Evolutionary conservation across 1,140 invertebrate species (phyloP).

Genomic region (Coboldia fuscipes): DNA sequence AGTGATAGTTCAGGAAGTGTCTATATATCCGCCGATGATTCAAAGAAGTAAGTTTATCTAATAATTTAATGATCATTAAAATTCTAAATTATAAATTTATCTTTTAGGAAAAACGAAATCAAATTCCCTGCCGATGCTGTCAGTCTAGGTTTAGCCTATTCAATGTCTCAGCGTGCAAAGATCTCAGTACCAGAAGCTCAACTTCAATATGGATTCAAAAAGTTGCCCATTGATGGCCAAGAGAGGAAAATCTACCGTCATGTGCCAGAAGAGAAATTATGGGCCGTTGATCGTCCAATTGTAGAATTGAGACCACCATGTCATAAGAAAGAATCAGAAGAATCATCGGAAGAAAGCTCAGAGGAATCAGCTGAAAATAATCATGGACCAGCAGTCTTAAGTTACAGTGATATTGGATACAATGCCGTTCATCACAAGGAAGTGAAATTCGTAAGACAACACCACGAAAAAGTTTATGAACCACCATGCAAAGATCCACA

Average conservation of each 20-base stretch:
- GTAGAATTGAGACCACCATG: conserved; percentile 17
- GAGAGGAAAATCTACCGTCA: conserved; percentile 10
- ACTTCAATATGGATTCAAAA: conserved; percentile 20
- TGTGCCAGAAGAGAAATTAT: conserved; percentile 23
- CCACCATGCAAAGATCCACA: too few species aligned
- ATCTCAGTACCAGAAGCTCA: conserved; percentile 20
- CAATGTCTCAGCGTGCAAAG: conserved; percentile 12
- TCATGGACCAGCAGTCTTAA: neutral
- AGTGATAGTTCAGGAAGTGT: too few species aligned
- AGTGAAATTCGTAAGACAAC: too few species aligned
- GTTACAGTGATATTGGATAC: neutral
- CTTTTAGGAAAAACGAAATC: too few species aligned
- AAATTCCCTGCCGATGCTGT: conserved; percentile 21
- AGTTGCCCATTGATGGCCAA: conserved; percentile 14
- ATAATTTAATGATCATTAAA: too few species aligned
- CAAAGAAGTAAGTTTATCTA: too few species aligned
- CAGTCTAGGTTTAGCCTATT: conserved; percentile 20
- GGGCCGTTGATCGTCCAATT: conserved; percentile 20
- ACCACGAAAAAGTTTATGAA: too few species aligned
- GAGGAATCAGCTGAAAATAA: conserved; percentile 4
- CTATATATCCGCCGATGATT: too few species aligned
- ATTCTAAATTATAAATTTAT: too few species aligned
- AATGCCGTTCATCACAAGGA: too few species aligned
- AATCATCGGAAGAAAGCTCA: conserved; percentile 8
- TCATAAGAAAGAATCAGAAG: conserved; percentile 11